These are phyloP conservation scores for Physella acuta DNA, from an alignment of 1,140 invertebrate genomes.

Conservation along the genomic window DNA sequence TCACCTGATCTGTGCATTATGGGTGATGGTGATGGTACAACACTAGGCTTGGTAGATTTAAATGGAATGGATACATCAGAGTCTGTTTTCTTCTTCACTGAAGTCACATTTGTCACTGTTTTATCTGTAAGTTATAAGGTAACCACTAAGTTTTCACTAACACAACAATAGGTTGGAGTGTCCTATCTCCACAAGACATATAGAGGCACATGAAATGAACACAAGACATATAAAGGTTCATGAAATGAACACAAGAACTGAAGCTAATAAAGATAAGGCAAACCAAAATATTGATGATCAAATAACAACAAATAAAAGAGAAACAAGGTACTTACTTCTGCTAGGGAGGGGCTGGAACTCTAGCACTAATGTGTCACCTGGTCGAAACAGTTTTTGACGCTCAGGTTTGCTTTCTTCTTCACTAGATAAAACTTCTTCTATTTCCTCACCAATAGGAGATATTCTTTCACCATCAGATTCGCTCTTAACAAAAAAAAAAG, in stretches of 20 bases:
- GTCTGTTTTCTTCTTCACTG: background rate
- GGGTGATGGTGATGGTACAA: no score
- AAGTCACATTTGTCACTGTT: background rate
- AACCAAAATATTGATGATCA: background rate
- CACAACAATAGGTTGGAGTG: no score
- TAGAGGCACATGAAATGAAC: no score
- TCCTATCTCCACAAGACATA: no score
- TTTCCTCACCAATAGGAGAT: conserved; percentile 43
- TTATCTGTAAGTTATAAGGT: no score
- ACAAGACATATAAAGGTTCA: no score
- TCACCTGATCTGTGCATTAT: no score
- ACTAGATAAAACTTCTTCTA: conserved; percentile 39
- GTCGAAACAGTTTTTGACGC: conserved; percentile 30
- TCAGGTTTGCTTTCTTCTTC: conserved; percentile 30
- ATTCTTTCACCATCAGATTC: conserved; percentile 36
- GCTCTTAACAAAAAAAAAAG: conserved; percentile 29
- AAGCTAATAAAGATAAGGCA: no score
- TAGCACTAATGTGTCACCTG: conserved; percentile 48
- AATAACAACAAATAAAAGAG: background rate
- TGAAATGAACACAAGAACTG: no score
- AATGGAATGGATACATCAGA: background rate
- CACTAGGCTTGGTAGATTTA: background rate
- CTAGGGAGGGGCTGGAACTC: conserved; percentile 35
- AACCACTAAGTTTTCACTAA: no score
- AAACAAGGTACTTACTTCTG: conserved; percentile 12